A percentile compares a stretch with the other conserved stretches of the same genome.
Conservation (phyloP, 2,888 invertebrate genomes). For the Dynastes hyllus region DNA sequence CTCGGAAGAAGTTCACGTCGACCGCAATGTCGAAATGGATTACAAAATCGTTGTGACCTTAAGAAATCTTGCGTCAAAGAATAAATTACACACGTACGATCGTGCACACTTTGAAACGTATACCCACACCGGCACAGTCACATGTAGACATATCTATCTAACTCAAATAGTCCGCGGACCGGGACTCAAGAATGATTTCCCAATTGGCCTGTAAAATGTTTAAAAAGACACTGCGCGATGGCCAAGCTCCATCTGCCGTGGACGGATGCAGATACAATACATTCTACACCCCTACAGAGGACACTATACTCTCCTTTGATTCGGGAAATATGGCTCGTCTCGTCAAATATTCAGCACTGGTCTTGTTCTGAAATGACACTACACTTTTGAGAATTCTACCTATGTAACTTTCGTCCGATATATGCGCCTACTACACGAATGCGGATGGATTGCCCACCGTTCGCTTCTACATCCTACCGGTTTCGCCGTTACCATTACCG, state of each 20-base stretch:
- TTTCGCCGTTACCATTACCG: conserved; percentile 13
- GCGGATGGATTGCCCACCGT: conserved; percentile 22
- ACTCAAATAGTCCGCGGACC: conserved; percentile 67
- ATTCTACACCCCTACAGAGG: conserved; percentile 57
- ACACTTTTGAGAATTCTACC: conserved; percentile 62
- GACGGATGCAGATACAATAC: conserved; percentile 59
- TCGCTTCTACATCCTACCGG: not conserved
- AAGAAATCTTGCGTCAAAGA: conserved; percentile 16
- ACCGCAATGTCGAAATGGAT: conserved; percentile 6
- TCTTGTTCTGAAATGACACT: conserved; percentile 62
- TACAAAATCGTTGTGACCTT: conserved; percentile 5
- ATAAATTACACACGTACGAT: conserved; percentile 24
- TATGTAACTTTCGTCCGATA: conserved; percentile 40
- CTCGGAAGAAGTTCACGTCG: not conserved
- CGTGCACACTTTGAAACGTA: conserved; percentile 6
- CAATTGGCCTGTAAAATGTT: conserved; percentile 71
- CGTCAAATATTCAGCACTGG: conserved; percentile 63
- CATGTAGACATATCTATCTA: conserved; percentile 66
- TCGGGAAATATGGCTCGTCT: conserved; percentile 58
- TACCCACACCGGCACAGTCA: conserved; percentile 4
- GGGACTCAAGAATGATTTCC: conserved; percentile 72
- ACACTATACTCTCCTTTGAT: conserved; percentile 57
- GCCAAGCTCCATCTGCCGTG: conserved; percentile 58
- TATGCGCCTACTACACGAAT: conserved; percentile 27
- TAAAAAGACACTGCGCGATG: conserved; percentile 65